phyloP scores from a whole-genome alignment of 2,113 vertebrate genomes.

The Irena cyanogastra region DNA sequence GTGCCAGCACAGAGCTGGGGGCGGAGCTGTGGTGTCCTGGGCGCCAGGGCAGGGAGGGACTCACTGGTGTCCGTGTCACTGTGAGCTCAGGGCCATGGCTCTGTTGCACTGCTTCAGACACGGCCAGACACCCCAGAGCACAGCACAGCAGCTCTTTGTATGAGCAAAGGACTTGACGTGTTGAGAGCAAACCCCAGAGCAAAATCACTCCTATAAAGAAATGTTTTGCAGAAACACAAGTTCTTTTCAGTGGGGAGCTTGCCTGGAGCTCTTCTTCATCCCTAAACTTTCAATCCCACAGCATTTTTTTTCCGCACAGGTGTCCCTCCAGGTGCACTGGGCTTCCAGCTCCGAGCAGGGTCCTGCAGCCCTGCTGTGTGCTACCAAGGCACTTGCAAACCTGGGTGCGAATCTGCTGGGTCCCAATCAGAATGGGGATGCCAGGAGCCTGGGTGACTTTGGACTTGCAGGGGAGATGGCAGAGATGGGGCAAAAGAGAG shows the following conservation, averaged over 20 bases:
- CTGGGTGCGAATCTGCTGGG: background rate
- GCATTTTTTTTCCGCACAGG: background rate
- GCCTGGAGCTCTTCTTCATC: background rate
- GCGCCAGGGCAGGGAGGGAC: rapidly evolving
- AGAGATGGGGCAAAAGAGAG: background rate
- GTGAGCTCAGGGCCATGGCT: background rate
- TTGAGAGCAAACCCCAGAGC: background rate
- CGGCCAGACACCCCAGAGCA: background rate
- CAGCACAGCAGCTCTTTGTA: background rate
- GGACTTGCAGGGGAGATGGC: background rate
- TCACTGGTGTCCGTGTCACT: background rate
- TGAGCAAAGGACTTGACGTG: too few relatives aligned
- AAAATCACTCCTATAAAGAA: background rate
- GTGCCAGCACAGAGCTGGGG: background rate
- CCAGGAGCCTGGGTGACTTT: background rate
- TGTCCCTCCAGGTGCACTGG: rapidly evolving
- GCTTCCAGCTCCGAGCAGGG: background rate
- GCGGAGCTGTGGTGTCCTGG: background rate
- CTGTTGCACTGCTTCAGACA: rapidly evolving
- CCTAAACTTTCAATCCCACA: background rate
- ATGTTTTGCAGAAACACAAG: background rate
- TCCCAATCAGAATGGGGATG: background rate
- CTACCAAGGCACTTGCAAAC: background rate
- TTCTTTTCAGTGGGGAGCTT: background rate
- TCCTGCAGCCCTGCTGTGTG: rapidly evolving